Evolutionary conservation across 2,888 invertebrate genomes (phyloP).

Genomic region (Horisme vitalbata): DNA sequence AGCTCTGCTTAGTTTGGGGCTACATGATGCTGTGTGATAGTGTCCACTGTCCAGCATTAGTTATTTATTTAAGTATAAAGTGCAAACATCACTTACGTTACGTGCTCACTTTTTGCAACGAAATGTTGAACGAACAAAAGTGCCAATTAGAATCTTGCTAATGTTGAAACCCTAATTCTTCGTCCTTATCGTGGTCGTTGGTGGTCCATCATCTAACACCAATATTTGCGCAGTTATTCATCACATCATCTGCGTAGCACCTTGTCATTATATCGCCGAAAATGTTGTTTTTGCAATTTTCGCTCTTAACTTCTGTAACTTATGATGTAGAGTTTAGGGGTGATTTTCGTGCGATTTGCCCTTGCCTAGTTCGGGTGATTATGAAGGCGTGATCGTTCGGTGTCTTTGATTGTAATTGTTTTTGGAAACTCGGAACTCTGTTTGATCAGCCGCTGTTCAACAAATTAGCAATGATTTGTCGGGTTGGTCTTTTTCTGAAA

Average conservation of each 20-base stretch:
- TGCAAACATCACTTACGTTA: too few species aligned
- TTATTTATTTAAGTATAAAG: too few species aligned
- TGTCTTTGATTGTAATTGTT: slow-evolving; percentile 13
- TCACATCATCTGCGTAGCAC: slow-evolving; percentile 46
- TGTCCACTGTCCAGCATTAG: too few species aligned
- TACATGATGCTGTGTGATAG: too few species aligned
- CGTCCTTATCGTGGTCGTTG: slow-evolving; percentile 33
- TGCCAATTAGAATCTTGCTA: too few species aligned
- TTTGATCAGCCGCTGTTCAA: slow-evolving; percentile 54
- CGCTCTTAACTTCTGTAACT: not conserved
- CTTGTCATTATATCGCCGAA: slow-evolving; percentile 63
- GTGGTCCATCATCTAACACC: slow-evolving; percentile 57
- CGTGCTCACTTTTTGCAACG: too few species aligned
- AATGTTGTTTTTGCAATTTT: slow-evolving; percentile 27
- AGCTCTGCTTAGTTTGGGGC: too few species aligned
- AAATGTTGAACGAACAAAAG: too few species aligned
- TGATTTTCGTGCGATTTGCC: slow-evolving; percentile 1
- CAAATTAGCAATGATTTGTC: slow-evolving; percentile 63
- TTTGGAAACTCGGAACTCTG: slow-evolving; percentile 24
- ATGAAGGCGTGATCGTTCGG: slow-evolving; percentile 20
- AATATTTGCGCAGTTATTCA: slow-evolving; percentile 62
- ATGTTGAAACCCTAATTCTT: too few species aligned
- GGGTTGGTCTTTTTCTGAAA: slow-evolving; percentile 12
- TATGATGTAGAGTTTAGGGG: slow-evolving; percentile 1
- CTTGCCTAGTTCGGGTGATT: slow-evolving; percentile 10